Evolutionary conservation across 1,140 invertebrate genomes (phyloP), one percentile per base, ranked within the genome.

Genomic region (Bombus impatiens): DNA sequence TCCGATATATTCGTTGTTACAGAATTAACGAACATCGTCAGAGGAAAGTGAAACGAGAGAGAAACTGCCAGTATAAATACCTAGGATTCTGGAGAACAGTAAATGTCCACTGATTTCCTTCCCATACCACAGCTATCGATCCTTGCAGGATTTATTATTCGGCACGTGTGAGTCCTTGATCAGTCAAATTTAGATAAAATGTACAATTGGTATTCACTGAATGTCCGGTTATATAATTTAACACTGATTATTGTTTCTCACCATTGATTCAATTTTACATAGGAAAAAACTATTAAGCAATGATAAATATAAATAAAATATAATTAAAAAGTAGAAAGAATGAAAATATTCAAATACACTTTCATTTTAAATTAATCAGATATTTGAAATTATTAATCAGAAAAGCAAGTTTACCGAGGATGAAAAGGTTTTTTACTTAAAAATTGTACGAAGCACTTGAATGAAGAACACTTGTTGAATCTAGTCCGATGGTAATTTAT

Each of bases 31-130:
- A 42, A 42, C 25, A 59, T 40, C 35, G 32, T 47, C 42, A 15
- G 68, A 53, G n/a, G n/a, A 79, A 6, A 78, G 35, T 62, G 37
- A 62, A 78, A 32, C 6, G 25, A 40, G 28, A 68, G 62, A 68
- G 57, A 68, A 44, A 65, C 70, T 37, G 65, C 10, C 12, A 35
- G 25, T 65, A 68, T 68, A 80, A 80, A 53, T 80, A 80, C 78
- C 78, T 47, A 44, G 22, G 32, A 68, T 25, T 18, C 0, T 25
- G 42, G 10, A 13, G 15, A 32, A 25, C 25, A 18, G 65, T 47
- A 47, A 78, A 44, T 22, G n/a, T 37, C 42, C 78, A 32, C 13
- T 22, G 42, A 68, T 79, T 47, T 22, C 28, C 65, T 37, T 80
- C 44, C 12, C 10, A 28, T 6, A 13, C 22, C 40, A 40, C 3